A percentile compares a stretch with the other conserved stretches of the same genome.
These are phyloP conservation scores for Agrotis exclamationis DNA, from an alignment of 2,888 invertebrate genomes.

Conservation along the genomic window DNA sequence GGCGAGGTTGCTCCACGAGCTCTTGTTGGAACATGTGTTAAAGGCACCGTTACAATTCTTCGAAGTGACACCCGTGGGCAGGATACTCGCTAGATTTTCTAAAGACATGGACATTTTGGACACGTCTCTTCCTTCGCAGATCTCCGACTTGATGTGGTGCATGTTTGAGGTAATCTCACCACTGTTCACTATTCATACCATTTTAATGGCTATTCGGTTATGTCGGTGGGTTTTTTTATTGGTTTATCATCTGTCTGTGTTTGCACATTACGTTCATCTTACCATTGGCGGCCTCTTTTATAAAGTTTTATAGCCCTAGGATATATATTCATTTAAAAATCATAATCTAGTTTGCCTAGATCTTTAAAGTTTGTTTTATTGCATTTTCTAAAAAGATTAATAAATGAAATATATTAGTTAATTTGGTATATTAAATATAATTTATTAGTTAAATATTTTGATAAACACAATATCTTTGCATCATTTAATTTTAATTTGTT, in stretches of 20 bases:
- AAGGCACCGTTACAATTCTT: slow-evolving; percentile 94
- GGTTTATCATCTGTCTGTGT: slow-evolving; percentile 42
- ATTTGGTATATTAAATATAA: too few relatives aligned
- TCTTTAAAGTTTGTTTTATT: slow-evolving; percentile 13
- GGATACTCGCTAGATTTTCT: slow-evolving; percentile 94
- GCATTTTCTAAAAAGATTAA: neutral
- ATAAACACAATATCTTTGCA: neutral
- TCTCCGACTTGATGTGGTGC: slow-evolving; percentile 93
- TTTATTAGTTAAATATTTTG: too few relatives aligned
- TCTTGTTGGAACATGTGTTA: slow-evolving; percentile 92
- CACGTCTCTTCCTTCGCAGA: slow-evolving; percentile 92
- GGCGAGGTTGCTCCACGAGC: slow-evolving; percentile 91
- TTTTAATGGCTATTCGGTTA: slow-evolving; percentile 53
- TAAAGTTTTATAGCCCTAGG: too few relatives aligned
- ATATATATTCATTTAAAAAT: too few relatives aligned
- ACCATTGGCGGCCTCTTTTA: too few relatives aligned
- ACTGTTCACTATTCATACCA: slow-evolving; percentile 52
- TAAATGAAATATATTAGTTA: too few relatives aligned
- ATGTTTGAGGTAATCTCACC: slow-evolving; percentile 92
- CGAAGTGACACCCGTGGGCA: slow-evolving; percentile 95
- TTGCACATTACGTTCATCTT: slow-evolving; percentile 43
- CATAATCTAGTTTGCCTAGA: neutral
- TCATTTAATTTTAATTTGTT: neutral
- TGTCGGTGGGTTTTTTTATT: slow-evolving; percentile 49
- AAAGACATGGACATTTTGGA: slow-evolving; percentile 95